Conservation (phyloP, 1,140 invertebrate genomes). For the Matsumurasca onukii region DNA sequence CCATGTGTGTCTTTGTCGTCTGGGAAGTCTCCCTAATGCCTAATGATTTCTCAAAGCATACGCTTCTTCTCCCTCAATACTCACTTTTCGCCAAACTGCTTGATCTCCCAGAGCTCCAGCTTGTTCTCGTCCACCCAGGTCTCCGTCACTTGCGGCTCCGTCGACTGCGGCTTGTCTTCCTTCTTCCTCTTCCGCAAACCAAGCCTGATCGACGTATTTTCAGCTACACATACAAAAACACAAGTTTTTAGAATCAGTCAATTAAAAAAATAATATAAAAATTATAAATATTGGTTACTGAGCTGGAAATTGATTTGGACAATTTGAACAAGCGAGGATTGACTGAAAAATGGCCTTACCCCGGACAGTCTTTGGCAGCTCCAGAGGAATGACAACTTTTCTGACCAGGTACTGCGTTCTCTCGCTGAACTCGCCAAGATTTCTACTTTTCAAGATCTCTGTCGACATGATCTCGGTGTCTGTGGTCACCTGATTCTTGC, state of each 20-base stretch:
- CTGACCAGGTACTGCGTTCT: conserved; percentile 86
- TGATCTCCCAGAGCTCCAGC: conserved; percentile 95
- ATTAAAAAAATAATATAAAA: conserved; percentile 30
- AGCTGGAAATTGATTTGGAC: too few species aligned
- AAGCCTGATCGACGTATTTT: conserved; percentile 91
- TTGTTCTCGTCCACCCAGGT: conserved; percentile 96
- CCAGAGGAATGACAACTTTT: conserved; percentile 92
- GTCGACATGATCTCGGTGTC: conserved; percentile 95
- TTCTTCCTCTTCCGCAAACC: conserved; percentile 89
- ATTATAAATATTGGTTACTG: too few species aligned
- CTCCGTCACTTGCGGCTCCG: conserved; percentile 87
- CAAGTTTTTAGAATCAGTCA: conserved; percentile 7
- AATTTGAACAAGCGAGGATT: too few species aligned
- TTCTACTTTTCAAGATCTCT: conserved; percentile 87
- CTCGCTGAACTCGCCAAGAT: conserved; percentile 85
- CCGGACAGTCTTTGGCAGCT: conserved; percentile 87
- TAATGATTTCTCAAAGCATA: too few species aligned
- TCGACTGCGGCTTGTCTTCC: conserved; percentile 85
- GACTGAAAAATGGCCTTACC: conserved; percentile 63
- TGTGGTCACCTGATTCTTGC: conserved; percentile 93
- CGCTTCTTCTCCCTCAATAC: not conserved
- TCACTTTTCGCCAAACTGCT: conserved; percentile 80
- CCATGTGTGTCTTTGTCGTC: too few species aligned
- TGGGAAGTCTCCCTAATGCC: too few species aligned
- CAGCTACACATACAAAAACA: too few species aligned